Evolutionary conservation across 2,113 vertebrate genomes (phyloP), one percentile per base, ranked within the genome.

Genomic region (Otolemur garnettii): DNA sequence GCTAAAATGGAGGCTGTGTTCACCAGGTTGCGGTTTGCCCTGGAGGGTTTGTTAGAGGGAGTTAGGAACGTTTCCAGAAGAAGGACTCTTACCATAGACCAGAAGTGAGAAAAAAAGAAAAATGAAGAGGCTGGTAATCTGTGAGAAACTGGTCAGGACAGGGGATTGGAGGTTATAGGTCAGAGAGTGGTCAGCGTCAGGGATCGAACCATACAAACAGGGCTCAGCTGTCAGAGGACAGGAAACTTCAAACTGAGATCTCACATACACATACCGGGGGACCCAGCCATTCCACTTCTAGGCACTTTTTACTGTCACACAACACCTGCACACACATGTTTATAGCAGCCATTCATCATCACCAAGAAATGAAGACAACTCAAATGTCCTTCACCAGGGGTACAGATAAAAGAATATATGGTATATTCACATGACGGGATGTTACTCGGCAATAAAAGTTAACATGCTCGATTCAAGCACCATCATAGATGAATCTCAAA

Each of bases 351-450:
- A 68, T 85, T 57, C n/a, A 1, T 62, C 62, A 83, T 90, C 4
- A 74, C 59, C 64, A 80, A 60, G 66, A 90, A 79, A 55, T 59
- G 26, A 45, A 87, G 88, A 79, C 30, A 55, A 83, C 12, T 35
- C 33, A 68, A 59, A 77, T 22, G 18, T 77, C 60, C 42, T 77
- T 72, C 60, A 35, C 53, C 7, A 35, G 35, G 18, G 38, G 26
- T 75, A 59, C 18, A 42, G 28, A n/a, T 71, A 45, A 1, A 30
- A 24, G 33, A 38, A 42, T 35, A 7, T 8, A 4, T 14, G 57
- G 30, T 28, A 0, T 19, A 45, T 21, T 59, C 4, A 1, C 26
- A 60, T 0, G 12, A 12, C 9, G 4, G n/a, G 24, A 4, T 45
- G 42, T 5, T 22, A 45, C 15, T 84, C 83, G 22, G 45, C 62